Evolutionary conservation across 2,113 vertebrate genomes (phyloP).

Genomic region (Neodon shergylaensis): DNA sequence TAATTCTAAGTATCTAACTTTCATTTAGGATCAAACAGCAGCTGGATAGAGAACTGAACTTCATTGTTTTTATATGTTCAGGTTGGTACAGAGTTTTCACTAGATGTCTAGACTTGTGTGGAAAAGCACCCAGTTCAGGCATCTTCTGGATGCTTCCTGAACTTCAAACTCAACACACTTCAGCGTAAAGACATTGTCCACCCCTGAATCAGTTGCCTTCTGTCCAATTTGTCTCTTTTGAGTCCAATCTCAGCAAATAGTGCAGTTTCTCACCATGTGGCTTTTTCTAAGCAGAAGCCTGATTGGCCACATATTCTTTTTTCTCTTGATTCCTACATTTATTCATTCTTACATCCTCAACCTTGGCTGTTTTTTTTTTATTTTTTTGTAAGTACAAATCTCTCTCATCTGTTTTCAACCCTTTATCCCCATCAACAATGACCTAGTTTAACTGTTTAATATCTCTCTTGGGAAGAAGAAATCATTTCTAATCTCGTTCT

Average conservation of each 20-base stretch:
- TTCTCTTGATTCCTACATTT: not conserved
- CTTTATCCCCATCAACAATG: not conserved
- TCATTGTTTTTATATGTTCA: not conserved
- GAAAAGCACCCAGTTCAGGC: not conserved
- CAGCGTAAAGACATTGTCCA: not conserved
- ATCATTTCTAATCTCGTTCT: not conserved
- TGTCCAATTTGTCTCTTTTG: not conserved
- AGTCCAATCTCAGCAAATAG: not conserved
- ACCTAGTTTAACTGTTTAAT: not conserved
- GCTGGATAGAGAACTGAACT: not conserved
- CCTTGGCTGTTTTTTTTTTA: not conserved
- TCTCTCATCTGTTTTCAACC: not conserved
- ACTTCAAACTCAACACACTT: not conserved
- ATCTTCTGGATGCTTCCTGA: not conserved
- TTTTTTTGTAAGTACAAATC: not conserved
- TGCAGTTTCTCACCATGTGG: accelerated
- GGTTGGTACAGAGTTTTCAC: not conserved
- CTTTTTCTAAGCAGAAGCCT: not conserved
- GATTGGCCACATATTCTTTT: accelerated
- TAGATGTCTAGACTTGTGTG: not conserved
- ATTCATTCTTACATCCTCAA: not conserved
- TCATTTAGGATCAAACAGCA: not conserved
- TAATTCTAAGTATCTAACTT: not conserved
- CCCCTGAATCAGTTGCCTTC: too few species aligned
- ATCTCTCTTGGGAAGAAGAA: not conserved